Percentiles rank a stretch among this genome's conserved stretches.
These are phyloP conservation scores for Megalopta genalis DNA, from an alignment of 1,140 invertebrate species.

Conservation along the genomic window DNA sequence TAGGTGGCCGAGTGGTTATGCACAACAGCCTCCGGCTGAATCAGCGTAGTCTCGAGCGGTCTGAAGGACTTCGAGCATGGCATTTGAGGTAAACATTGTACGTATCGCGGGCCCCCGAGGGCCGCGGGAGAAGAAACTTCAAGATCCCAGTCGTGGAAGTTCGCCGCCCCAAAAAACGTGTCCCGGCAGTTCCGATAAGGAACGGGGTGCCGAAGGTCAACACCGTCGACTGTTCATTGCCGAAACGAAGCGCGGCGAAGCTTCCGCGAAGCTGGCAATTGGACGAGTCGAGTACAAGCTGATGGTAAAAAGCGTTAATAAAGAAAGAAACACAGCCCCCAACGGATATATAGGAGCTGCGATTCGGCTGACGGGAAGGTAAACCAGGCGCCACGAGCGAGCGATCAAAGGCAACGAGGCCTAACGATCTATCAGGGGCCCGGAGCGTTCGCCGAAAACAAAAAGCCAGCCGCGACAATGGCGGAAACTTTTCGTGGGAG, in stretches of 20 bases:
- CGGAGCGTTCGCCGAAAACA: conserved; percentile 16
- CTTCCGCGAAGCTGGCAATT: too few species aligned
- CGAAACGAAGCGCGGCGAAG: too few species aligned
- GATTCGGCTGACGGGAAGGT: background rate
- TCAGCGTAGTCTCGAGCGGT: background rate
- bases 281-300: background rate
- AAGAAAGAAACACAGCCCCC: background rate
- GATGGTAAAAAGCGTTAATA: background rate
- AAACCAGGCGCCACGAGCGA: background rate
- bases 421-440: conserved; percentile 35
- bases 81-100: background rate
- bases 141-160: too few species aligned
- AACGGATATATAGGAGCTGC: too few species aligned
- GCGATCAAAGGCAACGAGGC: conserved; percentile 29
- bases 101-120: background rate
- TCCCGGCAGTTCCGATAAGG: too few species aligned
- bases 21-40: background rate
- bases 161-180: too few species aligned
- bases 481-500: conserved; percentile 38
- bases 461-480: conserved; percentile 40
- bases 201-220: too few species aligned
- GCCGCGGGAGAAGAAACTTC: background rate
- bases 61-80: background rate
- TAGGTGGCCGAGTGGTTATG: background rate
- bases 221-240: too few species aligned